Percentiles rank a stretch among this genome's conserved stretches.
These are phyloP conservation scores for Melipona quadrifasciata DNA, from an alignment of 1,140 invertebrate species.

Conservation along the genomic window DNA sequence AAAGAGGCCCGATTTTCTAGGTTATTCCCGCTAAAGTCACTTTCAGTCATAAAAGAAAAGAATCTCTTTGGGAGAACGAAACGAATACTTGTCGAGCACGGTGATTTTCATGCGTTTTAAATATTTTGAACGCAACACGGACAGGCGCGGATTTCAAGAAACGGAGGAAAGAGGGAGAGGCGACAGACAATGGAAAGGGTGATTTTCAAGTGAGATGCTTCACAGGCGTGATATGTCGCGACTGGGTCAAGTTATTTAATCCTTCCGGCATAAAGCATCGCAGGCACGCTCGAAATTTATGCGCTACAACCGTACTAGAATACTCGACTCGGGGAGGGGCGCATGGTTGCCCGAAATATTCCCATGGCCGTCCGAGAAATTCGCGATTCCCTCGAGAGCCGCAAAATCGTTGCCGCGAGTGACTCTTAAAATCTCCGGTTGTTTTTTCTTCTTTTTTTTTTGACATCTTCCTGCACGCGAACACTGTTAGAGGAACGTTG, in stretches of 20 bases:
- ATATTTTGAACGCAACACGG: not conserved
- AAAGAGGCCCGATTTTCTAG: too few relatives aligned
- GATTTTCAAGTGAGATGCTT: not conserved
- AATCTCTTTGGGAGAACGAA: too few relatives aligned
- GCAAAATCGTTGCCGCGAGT: not conserved
- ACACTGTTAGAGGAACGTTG: not conserved
- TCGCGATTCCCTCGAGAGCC: not conserved
- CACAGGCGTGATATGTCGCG: conserved; percentile 76
- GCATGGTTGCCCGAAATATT: conserved; percentile 56
- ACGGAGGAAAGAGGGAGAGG: not conserved
- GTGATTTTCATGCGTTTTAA: not conserved
- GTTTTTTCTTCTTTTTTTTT: too few relatives aligned
- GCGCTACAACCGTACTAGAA: conserved; percentile 55
- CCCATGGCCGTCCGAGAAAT: conserved; percentile 6
- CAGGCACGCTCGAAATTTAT: conserved; percentile 76
- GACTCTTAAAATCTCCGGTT: not conserved
- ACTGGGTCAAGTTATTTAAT: conserved; percentile 81
- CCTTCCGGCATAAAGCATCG: conserved; percentile 77
- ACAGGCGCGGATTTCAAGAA: not conserved
- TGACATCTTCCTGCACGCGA: not conserved
- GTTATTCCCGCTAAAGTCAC: too few relatives aligned
- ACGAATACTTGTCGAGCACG: too few relatives aligned
- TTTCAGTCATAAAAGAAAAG: too few relatives aligned
- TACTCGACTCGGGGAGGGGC: conserved; percentile 24
- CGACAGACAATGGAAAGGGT: not conserved